These are phyloP conservation scores for Pantelozetes paolii DNA, from an alignment of 2,888 invertebrate species.

Conservation along the genomic window DNA sequence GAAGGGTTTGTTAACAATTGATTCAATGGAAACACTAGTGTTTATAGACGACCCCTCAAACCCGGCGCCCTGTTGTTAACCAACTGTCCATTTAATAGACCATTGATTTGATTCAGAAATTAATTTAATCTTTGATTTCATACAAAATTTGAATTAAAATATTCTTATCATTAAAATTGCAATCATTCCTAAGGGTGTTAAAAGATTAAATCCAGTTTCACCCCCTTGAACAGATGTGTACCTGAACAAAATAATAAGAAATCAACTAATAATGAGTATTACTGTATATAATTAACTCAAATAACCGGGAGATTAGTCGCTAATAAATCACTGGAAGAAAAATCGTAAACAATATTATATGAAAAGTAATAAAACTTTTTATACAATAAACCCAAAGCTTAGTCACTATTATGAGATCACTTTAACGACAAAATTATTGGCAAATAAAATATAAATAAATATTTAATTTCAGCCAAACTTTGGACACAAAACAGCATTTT, in stretches of 20 bases:
- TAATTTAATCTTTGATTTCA: too few relatives aligned
- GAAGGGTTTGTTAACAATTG: neutral
- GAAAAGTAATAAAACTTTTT: neutral
- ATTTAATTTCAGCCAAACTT: neutral
- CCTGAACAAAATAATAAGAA: too few relatives aligned
- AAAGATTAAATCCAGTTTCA: too few relatives aligned
- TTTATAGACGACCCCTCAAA: neutral
- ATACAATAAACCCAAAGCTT: neutral
- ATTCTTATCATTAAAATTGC: too few relatives aligned
- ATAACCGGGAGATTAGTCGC: slow-evolving; percentile 9
- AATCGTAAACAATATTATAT: neutral
- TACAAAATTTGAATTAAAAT: too few relatives aligned
- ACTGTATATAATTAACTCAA: too few relatives aligned
- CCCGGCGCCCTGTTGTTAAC: slow-evolving; percentile 16
- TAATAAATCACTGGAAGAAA: slow-evolving; percentile 12
- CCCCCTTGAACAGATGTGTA: too few relatives aligned
- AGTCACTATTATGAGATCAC: neutral
- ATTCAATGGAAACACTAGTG: neutral
- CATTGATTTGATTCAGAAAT: too few relatives aligned
- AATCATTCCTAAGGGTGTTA: too few relatives aligned
- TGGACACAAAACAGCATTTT: neutral
- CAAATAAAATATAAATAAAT: neutral
- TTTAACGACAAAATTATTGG: neutral
- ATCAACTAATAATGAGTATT: too few relatives aligned
- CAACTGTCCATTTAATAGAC: too few relatives aligned